A percentile compares a stretch with the other conserved stretches of the same genome.
Evolutionary conservation across 2,113 vertebrate species (phyloP).

Genomic region (Grantiella picta): DNA sequence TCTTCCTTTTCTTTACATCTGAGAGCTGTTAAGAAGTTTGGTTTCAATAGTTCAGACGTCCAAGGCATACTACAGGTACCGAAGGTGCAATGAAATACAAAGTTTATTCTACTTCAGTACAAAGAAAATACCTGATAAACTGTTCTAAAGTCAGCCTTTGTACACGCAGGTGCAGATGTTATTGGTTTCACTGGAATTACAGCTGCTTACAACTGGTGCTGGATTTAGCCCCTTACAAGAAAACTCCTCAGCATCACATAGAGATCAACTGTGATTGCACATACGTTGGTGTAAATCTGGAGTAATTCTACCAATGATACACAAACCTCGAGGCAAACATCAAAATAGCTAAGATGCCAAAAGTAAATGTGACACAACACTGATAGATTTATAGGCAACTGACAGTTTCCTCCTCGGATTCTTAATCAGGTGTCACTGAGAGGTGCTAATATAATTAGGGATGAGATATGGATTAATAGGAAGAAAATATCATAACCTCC

Average conservation of each 20-base stretch:
- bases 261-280: not conserved
- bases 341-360: not conserved
- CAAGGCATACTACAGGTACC: not conserved
- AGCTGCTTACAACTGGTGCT: not conserved
- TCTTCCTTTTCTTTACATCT: constrained; percentile 39
- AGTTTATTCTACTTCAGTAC: constrained; percentile 36
- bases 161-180: constrained; percentile 41
- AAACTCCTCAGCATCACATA: not conserved
- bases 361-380: not conserved
- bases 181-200: constrained; percentile 35
- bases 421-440: constrained; percentile 43
- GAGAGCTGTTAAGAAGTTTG: constrained; percentile 48
- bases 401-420: constrained; percentile 1
- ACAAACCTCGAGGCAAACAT: constrained; percentile 4
- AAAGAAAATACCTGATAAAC: constrained; percentile 32
- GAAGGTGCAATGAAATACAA: constrained; percentile 30
- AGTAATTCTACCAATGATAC: not conserved
- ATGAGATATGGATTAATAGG: constrained; percentile 66
- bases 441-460: constrained; percentile 50
- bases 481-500: constrained; percentile 38
- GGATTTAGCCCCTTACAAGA: not conserved
- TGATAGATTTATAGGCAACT: constrained; percentile 33
- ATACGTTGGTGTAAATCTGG: constrained; percentile 11
- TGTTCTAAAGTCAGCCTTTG: constrained; percentile 22
- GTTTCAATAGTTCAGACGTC: constrained; percentile 34